Conservation (phyloP, 2,888 invertebrate species). For the Rotaria magnacalcarata region DNA sequence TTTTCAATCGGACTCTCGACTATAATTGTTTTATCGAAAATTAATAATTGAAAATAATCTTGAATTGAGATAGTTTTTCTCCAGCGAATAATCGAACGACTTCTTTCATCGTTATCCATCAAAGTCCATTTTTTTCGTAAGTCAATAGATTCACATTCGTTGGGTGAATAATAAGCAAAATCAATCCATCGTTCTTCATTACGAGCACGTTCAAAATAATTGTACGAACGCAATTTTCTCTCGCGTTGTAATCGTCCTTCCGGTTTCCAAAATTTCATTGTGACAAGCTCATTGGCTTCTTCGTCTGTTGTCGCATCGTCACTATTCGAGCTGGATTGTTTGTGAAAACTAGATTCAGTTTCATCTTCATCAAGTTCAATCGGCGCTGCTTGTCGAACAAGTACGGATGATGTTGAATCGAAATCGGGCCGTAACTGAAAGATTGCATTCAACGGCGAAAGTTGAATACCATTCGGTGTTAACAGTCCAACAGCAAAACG, state of each 20-base stretch:
- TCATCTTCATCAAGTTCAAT: not conserved
- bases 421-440: conserved; percentile 30
- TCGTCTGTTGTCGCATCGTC: conserved; percentile 8
- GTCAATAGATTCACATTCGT: not conserved
- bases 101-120: not conserved
- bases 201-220: conserved; percentile 1
- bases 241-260: conserved; percentile 1
- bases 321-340: not conserved
- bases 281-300: not conserved
- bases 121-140: not conserved
- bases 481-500: not conserved
- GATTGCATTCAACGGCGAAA: conserved; percentile 15
- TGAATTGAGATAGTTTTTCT: not conserved
- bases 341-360: not conserved
- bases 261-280: conserved; percentile 29
- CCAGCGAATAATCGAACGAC: not conserved
- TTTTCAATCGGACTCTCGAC: not conserved
- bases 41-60: conserved; percentile 25
- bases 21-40: not conserved
- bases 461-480: conserved; percentile 6
- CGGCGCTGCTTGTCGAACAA: not conserved
- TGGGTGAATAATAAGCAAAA: not conserved
- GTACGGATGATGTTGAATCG: conserved; percentile 9
- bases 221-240: conserved; percentile 17
- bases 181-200: conserved; percentile 31